Evolutionary conservation across 2,888 invertebrate genomes (phyloP), one percentile per base, ranked within the genome.

Genomic region (Brenthis daphne): DNA sequence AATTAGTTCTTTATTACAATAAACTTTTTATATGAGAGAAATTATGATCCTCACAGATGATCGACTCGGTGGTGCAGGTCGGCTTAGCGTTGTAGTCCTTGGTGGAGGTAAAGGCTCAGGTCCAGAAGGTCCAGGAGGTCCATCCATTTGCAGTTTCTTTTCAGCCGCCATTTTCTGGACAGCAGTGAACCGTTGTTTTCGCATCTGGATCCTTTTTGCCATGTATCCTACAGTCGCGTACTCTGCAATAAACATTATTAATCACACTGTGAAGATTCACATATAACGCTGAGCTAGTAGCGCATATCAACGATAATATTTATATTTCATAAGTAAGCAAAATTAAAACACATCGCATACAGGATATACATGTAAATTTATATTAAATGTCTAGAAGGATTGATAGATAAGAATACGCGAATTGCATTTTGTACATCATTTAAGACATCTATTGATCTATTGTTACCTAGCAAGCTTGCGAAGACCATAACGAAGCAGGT

Each of bases 401-500:
- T 16, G 11, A 29, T 51, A 60, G 24, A 6, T 11, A 20, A 33
- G 6, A 55, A 56, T 29, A 63, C 48, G 13, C 51, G 47, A 48
- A 43, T 66, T 63, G 29, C 47, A 61, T 50, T 53, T 63, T 6
- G 48, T 55, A 33, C 47, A 51, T 66, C 47, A 51, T 20, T 60
- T 60, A 8, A 47, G 57, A 20, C 51, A 63, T 61, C 57, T 69
- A 64, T 61, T 71, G 75, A 63, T 61, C 57, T 69, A 64, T 61
- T 71, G 75, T 95, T 95, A 97, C 98, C 98, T 94, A 99, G 94
- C 85, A 99, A 94, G 89, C 98, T 98, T 81, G 98, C 98, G 94
- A 99, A 99, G 89, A 99, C 99, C 98, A 99, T 99, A 86, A 99
- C 97, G 97, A 99, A 99, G 94, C 98, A 98, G 86, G 98, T 98